phyloP scores from a whole-genome alignment of 2,113 vertebrate species.

The Promerops cafer region DNA sequence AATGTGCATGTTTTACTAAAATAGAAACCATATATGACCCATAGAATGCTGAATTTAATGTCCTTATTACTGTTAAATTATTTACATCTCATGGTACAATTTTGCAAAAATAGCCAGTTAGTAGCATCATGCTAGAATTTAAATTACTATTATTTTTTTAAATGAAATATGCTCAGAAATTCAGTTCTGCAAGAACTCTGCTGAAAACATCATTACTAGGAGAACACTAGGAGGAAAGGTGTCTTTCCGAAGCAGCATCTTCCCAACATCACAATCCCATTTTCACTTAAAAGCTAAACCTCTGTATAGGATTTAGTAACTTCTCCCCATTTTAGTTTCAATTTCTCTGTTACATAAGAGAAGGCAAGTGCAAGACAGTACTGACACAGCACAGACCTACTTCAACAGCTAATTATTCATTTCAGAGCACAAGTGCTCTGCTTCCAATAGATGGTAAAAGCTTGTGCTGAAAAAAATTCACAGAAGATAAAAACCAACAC shows the following conservation, averaged over 20 bases:
- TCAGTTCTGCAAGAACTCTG: neutral
- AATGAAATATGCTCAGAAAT: neutral
- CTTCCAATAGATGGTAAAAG: neutral
- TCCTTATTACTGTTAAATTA: neutral
- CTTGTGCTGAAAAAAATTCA: neutral
- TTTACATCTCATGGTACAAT: neutral
- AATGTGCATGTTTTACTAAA: neutral
- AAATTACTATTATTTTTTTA: neutral
- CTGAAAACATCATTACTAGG: neutral
- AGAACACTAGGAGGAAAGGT: neutral
- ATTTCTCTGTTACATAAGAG: neutral
- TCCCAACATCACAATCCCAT: neutral
- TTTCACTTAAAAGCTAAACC: neutral
- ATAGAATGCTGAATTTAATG: neutral
- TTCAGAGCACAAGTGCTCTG: neutral
- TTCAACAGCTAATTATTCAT: neutral
- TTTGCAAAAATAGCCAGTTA: neutral
- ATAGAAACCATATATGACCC: neutral
- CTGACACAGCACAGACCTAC: neutral
- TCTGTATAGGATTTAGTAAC: neutral
- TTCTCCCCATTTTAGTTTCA: neutral
- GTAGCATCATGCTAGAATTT: neutral
- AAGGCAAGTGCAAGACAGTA: neutral
- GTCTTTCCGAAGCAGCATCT: neutral
- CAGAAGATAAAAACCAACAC: neutral